A percentile compares a stretch with the other conserved stretches of the same genome.
Conservation (phyloP, 2,797 vertebrate genomes). For the Dromococcyx pavoninus region DNA sequence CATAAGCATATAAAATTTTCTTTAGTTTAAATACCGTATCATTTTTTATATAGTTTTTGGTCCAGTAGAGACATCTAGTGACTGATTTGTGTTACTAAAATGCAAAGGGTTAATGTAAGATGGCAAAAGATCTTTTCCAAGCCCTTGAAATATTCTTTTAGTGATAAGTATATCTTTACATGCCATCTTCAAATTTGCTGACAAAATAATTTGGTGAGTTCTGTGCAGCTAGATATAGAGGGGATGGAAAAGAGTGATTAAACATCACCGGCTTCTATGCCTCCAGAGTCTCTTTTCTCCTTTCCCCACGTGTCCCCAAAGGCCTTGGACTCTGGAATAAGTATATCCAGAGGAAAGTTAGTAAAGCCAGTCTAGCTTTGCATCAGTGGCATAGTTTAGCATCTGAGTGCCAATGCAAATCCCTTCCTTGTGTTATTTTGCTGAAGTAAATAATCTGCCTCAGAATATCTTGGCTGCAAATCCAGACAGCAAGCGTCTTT, state of each 20-base stretch:
- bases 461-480: not conserved
- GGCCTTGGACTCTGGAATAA: not conserved
- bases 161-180: not conserved
- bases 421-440: not conserved
- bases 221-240: not conserved
- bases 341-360: not conserved
- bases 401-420: not conserved
- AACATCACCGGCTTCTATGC: not conserved
- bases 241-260: not conserved
- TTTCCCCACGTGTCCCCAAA: not conserved
- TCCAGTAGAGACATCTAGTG: slow-evolving; percentile 24
- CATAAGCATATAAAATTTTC: not conserved
- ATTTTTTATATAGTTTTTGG: not conserved
- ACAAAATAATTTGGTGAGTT: not conserved
- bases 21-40: not conserved
- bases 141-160: not conserved
- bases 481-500: not conserved
- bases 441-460: not conserved
- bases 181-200: not conserved
- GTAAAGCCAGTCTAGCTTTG: not conserved
- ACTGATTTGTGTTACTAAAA: not conserved
- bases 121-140: not conserved
- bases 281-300: not conserved
- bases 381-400: not conserved
- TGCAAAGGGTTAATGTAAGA: not conserved